These are phyloP conservation scores for Anastatus disparis DNA, from an alignment of 1,140 invertebrate species.

Conservation along the genomic window DNA sequence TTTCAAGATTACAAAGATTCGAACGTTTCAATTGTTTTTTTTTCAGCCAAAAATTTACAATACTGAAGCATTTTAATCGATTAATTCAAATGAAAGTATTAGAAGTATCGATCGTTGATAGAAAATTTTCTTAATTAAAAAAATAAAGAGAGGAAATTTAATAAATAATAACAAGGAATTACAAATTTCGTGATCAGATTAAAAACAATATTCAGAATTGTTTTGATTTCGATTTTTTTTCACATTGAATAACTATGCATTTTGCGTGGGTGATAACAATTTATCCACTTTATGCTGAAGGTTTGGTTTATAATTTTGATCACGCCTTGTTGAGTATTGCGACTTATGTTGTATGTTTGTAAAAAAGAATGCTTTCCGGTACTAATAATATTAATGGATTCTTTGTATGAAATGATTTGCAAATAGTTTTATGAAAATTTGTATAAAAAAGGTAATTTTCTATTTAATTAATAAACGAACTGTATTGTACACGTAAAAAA, in stretches of 20 bases:
- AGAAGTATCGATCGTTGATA: neutral
- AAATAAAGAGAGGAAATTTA: too few relatives aligned
- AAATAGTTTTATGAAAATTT: too few relatives aligned
- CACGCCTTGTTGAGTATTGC: constrained; percentile 1
- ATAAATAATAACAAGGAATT: neutral
- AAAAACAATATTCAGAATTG: constrained; percentile 11
- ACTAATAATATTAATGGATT: neutral
- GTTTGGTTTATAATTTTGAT: constrained; percentile 12
- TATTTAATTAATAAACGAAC: too few relatives aligned
- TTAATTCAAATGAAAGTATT: neutral
- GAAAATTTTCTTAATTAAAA: too few relatives aligned
- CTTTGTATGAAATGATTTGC: too few relatives aligned
- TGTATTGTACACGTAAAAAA: too few relatives aligned
- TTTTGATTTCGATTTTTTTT: neutral
- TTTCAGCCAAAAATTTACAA: too few relatives aligned
- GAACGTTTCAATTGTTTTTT: too few relatives aligned
- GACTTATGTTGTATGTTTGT: constrained; percentile 9
- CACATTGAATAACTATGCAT: neutral
- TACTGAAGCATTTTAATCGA: too few relatives aligned
- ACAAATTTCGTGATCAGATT: constrained; percentile 9
- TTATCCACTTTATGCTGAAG: neutral
- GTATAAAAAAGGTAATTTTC: too few relatives aligned
- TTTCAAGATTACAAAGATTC: too few relatives aligned
- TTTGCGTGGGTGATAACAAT: neutral
- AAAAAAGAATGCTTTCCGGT: neutral